Percentiles rank a stretch among this genome's conserved stretches.
Conservation (phyloP, 2,888 invertebrate species). For the Cabera pusaria region DNA sequence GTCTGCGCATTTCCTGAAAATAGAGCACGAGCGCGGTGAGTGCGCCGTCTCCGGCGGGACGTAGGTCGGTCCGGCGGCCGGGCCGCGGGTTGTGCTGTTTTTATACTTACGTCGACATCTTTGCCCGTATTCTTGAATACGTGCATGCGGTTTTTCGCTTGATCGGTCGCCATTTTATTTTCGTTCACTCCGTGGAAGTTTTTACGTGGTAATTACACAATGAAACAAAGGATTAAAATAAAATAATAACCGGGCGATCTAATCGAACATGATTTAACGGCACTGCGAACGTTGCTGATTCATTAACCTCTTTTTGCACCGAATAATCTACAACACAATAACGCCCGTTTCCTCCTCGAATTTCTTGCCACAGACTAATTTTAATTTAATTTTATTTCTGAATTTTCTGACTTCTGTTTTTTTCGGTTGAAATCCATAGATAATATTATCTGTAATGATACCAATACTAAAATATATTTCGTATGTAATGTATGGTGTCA, state of each 20-base stretch:
- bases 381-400: conserved; percentile 49
- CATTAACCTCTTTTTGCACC: conserved; percentile 64
- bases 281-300: conserved; percentile 66
- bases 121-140: conserved; percentile 99
- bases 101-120: conserved; percentile 97
- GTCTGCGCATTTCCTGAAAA: conserved; percentile 96
- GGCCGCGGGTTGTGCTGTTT: conserved; percentile 4
- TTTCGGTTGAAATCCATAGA: conserved; percentile 41
- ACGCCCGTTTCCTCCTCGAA: conserved; percentile 64
- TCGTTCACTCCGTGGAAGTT: conserved; percentile 62
- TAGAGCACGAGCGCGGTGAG: conserved; percentile 35
- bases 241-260: conserved; percentile 61
- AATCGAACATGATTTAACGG: conserved; percentile 72
- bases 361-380: too few relatives aligned
- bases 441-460: conserved; percentile 24
- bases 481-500: background rate
- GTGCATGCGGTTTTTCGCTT: conserved; percentile 93
- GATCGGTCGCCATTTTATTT: conserved; percentile 90
- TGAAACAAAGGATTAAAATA: conserved; percentile 71
- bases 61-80: background rate
- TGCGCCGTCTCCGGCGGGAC: conserved; percentile 8
- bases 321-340: conserved; percentile 63
- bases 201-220: conserved; percentile 67
- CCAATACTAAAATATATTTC: conserved; percentile 1
- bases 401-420: too few relatives aligned